Base-by-base conservation (phyloP, 2,888 invertebrate genomes). In the Neoascia interrupta region DNA sequence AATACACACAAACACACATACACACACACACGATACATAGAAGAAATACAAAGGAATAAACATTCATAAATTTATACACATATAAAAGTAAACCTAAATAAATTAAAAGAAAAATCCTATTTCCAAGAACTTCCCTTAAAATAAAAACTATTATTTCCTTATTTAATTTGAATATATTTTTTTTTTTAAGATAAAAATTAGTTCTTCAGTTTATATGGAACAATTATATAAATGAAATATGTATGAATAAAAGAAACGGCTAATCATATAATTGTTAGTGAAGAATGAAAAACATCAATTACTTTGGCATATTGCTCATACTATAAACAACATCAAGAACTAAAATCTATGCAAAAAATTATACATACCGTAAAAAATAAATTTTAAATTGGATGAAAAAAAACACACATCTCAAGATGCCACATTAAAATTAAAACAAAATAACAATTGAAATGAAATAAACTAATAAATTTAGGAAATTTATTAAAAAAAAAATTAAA, bases 291-390 rank as follows among this genome's bases (percentile, higher is more conserved):
- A 49, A 73, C 66, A 60, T 79, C 79, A 79, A 79, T 79, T 79
- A 79, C 60, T 54, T 79, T 73, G 66, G 73, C 66, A 79, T 73
- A 79, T 60, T 72, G 72, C 66, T 72, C 72, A 72, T 61, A 68
- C 54, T 69, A 73, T 23, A 60, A 61, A 58, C 39, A 66, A 49
- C 31, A 53, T 63, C 39, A 63, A 31, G 60, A 75, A 75, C 54
- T 47, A 64, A 53, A 56, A 61, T 54, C 15, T 49, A 60, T 43
- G 39, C n/a, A 47, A 53, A 8, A 51, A 63, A 61, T n/a, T n/a
- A n/a, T 37, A 61, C 19, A 34, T 16, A 60, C 15, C 37, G 51
- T 34, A 60, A 31, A 31, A 31, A 31, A 31, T 6, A 31, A 31
- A 31, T 23, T 23, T 26, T 15, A 45, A 47, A 43, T 18, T 28